phyloP scores from a whole-genome alignment of 1,140 invertebrate species.

The Stegodyphus dumicola region DNA sequence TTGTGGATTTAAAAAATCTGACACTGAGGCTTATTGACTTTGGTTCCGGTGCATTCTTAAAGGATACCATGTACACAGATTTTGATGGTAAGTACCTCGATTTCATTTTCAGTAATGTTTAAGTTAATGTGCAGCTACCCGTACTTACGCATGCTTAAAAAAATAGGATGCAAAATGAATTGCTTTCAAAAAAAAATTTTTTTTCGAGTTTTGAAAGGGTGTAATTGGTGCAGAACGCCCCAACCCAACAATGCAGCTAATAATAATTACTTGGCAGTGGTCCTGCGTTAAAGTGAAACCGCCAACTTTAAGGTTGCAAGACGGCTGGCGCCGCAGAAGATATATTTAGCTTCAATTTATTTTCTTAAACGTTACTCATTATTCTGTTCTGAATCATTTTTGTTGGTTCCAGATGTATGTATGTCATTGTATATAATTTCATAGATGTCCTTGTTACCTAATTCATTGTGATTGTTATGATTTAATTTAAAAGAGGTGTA shows the following conservation, averaged over 20 bases:
- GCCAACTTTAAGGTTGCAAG: not conserved
- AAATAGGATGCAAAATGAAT: too few species aligned
- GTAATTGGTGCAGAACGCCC: not conserved
- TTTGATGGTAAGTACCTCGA: constrained; percentile 75
- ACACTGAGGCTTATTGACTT: constrained; percentile 76
- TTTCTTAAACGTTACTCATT: too few species aligned
- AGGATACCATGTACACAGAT: constrained; percentile 74
- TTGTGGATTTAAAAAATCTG: constrained; percentile 74
- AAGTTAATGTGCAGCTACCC: too few species aligned
- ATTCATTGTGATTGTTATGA: too few species aligned
- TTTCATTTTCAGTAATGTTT: too few species aligned
- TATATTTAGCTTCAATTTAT: not conserved
- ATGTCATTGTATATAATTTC: too few species aligned
- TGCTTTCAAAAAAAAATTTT: too few species aligned
- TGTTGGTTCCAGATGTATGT: too few species aligned
- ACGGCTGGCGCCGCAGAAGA: constrained; percentile 16
- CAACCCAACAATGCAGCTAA: not conserved
- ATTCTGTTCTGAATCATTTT: too few species aligned
- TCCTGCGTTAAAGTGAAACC: not conserved
- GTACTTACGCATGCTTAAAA: too few species aligned
- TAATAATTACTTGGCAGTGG: not conserved
- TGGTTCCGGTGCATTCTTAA: constrained; percentile 76
- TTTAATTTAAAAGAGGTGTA: too few species aligned
- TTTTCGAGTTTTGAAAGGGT: not conserved
- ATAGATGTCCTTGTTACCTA: too few species aligned